Base-by-base conservation (phyloP, 2,888 invertebrate species). In the Ectobius pallidus region DNA sequence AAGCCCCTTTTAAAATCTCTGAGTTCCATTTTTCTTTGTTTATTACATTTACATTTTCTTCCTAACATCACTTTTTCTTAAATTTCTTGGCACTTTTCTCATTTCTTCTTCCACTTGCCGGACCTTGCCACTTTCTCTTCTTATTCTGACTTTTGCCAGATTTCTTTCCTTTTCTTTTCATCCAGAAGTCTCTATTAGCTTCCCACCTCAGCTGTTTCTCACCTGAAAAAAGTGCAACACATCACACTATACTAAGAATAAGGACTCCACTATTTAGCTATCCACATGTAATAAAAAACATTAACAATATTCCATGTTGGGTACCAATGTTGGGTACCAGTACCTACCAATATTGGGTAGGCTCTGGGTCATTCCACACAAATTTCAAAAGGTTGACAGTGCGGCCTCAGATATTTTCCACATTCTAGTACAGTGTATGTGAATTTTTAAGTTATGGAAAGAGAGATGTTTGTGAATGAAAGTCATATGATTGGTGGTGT, bases 201-300 rank as follows among this genome's bases (percentile, higher is more conserved):
- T 95, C 95, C 95, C 95, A 95, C 52, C 91, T 89, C 22, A 95
- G 79, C 83, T 95, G 94, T 80, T 93, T 93, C 6, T 83, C 83
- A 78, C 82, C 86, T 86, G 77, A 58, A 81, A 80, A 44, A 75
- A 76, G 75, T 71, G 69, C 77, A 75, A 55, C 27, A 49, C 22
- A 16, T n/a, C 44, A n/a, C 32, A 18, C 18, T 32, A 25, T 46
- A 20, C 18, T 20, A 22, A n/a, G 22, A 30, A 20, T 27, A 9
- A 16, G 0, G 27, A 62, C 7, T 39, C 39, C n/a, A n/a, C n/a
- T n/a, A n/a, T n/a, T n/a, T n/a, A n/a, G n/a, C n/a, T n/a, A n/a
- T n/a, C n/a, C n/a, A n/a, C n/a, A n/a, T n/a, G n/a, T n/a, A n/a
- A n/a, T n/a, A n/a, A n/a, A n/a, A n/a, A n/a, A n/a, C n/a, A n/a